Conservation (phyloP, 1,140 invertebrate genomes). For the Drosophila truncata region DNA sequence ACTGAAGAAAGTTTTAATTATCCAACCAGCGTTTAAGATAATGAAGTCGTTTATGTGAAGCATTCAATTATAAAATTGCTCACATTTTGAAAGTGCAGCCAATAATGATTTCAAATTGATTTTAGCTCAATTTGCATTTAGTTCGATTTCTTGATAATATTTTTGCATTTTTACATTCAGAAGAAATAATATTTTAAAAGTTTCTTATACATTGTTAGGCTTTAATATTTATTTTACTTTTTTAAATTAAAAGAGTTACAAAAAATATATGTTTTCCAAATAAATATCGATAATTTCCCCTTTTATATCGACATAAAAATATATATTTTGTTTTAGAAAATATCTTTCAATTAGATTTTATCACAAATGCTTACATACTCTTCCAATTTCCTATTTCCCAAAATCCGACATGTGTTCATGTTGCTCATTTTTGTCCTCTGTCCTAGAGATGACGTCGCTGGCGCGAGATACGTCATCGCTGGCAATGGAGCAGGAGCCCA, state of each 20-base stretch:
- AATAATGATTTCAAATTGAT: slow-evolving; percentile 39
- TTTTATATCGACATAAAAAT: not conserved
- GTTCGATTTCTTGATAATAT: slow-evolving; percentile 14
- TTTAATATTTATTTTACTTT: no score
- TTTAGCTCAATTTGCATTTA: slow-evolving; percentile 39
- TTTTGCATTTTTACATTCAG: slow-evolving; percentile 18
- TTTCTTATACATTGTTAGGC: no score
- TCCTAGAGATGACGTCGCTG: slow-evolving; percentile 55
- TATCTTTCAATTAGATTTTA: no score
- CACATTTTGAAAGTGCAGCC: slow-evolving; percentile 69
- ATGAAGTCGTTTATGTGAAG: slow-evolving; percentile 73
- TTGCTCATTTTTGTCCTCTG: not conserved
- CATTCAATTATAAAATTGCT: slow-evolving; percentile 77
- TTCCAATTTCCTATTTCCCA: not conserved
- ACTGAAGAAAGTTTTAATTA: slow-evolving; percentile 77
- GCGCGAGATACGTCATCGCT: slow-evolving; percentile 61
- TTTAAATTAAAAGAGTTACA: not conserved
- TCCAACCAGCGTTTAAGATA: slow-evolving; percentile 63
- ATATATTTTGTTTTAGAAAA: not conserved
- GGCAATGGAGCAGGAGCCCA: slow-evolving; percentile 17
- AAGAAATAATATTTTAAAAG: not conserved
- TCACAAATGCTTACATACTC: not conserved
- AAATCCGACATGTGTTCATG: not conserved
- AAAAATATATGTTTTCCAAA: not conserved
- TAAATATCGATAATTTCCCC: not conserved